These are phyloP conservation scores for Aptenodytes forsteri DNA, from an alignment of 2,113 vertebrate species.

Conservation along the genomic window DNA sequence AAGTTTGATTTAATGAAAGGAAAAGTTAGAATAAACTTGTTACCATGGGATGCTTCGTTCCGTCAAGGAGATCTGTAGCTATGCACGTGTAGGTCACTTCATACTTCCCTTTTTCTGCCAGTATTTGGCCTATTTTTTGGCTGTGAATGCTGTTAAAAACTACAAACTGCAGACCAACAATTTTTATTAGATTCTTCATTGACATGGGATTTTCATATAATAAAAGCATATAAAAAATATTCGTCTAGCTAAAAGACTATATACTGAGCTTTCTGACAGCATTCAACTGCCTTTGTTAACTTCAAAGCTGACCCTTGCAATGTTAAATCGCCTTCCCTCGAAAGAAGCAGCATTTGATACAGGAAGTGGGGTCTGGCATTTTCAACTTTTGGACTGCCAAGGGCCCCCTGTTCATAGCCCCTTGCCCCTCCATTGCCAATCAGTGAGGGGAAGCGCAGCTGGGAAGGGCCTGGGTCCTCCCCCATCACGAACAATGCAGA, in stretches of 20 bases:
- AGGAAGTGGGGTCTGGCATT: background rate
- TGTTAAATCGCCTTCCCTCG: background rate
- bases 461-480: background rate
- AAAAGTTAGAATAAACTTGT: background rate
- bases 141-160: background rate
- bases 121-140: background rate
- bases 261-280: background rate
- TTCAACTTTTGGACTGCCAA: background rate
- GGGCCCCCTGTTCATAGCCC: background rate
- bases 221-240: background rate
- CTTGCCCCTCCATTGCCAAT: background rate
- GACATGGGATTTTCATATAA: background rate
- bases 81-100: background rate
- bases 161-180: background rate
- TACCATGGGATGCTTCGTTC: background rate
- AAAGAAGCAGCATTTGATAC: background rate
- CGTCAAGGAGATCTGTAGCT: background rate
- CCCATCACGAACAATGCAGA: background rate
- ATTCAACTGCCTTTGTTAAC: background rate
- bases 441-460: background rate
- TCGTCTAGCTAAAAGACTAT: background rate
- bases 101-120: background rate
- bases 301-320: background rate
- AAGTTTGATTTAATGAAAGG: background rate
- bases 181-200: background rate